These are phyloP conservation scores for Periophthalmus modestus DNA, from an alignment of 2,113 vertebrate genomes.

Conservation along the genomic window DNA sequence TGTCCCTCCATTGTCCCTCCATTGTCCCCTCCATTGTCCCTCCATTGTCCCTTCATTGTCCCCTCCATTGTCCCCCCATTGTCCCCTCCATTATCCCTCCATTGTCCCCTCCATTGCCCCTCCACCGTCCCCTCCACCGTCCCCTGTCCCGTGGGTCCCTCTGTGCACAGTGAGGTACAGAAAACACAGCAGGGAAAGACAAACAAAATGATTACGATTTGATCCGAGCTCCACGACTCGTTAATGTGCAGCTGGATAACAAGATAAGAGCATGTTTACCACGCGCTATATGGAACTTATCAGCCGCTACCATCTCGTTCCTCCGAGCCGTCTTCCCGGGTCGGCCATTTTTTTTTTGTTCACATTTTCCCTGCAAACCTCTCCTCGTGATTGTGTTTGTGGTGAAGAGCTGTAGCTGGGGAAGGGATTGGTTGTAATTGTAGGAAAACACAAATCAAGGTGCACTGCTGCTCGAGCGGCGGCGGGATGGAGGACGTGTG, in stretches of 20 bases:
- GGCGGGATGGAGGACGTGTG: slow-evolving; percentile 42
- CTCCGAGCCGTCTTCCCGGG: slow-evolving; percentile 57
- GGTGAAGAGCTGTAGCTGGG: slow-evolving; percentile 44
- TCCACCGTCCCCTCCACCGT: slow-evolving; percentile 56
- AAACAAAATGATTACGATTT: slow-evolving; percentile 66
- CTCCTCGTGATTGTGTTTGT: slow-evolving; percentile 55
- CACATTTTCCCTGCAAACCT: slow-evolving; percentile 44
- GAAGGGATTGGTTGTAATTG: slow-evolving; percentile 53
- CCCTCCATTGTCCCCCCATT: slow-evolving; percentile 36
- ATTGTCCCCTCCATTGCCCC: slow-evolving; percentile 49
- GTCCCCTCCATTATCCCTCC: slow-evolving; percentile 64
- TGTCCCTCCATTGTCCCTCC: slow-evolving; percentile 65
- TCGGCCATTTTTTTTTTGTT: slow-evolving; percentile 45
- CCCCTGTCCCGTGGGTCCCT: slow-evolving; percentile 25
- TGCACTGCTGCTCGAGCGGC: slow-evolving; percentile 38
- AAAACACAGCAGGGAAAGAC: slow-evolving; percentile 59
- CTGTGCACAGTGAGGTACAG: slow-evolving; percentile 38
- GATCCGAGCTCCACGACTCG: slow-evolving; percentile 58
- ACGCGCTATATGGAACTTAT: slow-evolving; percentile 71
- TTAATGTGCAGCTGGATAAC: slow-evolving; percentile 76
- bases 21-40: no score
- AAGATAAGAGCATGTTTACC: slow-evolving; percentile 78
- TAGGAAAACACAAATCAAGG: slow-evolving; percentile 47
- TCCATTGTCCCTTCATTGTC: slow-evolving; percentile 60
- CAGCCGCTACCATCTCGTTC: slow-evolving; percentile 69